Evolutionary conservation across 2,888 invertebrate species (phyloP).

Genomic region (Thera britannica): DNA sequence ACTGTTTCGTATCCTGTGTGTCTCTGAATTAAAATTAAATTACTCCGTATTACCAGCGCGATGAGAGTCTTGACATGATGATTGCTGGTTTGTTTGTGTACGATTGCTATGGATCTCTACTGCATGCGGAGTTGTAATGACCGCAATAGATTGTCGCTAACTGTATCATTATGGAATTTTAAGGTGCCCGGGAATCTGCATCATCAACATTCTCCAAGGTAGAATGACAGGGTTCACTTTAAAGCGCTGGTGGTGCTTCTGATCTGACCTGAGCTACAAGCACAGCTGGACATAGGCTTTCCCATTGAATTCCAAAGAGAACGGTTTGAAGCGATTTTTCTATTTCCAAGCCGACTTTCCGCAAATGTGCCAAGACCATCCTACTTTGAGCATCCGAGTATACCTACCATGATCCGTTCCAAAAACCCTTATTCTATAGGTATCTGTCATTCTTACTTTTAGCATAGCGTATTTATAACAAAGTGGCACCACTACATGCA

Average conservation of each 20-base stretch:
- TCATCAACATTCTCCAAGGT: too few species aligned
- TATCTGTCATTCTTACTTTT: neutral
- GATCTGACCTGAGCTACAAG: too few species aligned
- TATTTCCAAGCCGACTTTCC: too few species aligned
- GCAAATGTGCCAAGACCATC: too few species aligned
- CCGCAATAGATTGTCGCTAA: neutral
- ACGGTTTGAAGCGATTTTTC: too few species aligned
- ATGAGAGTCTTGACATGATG: slow-evolving; percentile 32
- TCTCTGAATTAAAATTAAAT: slow-evolving; percentile 43
- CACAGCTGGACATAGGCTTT: too few species aligned
- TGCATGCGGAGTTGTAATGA: neutral
- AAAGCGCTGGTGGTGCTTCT: too few species aligned
- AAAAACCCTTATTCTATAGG: too few species aligned
- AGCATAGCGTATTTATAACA: slow-evolving; percentile 11
- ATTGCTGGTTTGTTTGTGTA: slow-evolving; percentile 31
- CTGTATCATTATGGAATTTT: neutral
- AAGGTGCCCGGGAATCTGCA: neutral
- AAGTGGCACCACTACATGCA: slow-evolving; percentile 13
- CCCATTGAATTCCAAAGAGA: too few species aligned
- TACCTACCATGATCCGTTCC: too few species aligned
- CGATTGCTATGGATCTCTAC: slow-evolving; percentile 9
- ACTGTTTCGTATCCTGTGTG: slow-evolving; percentile 24
- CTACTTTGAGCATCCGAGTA: too few species aligned
- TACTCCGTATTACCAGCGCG: slow-evolving; percentile 35
- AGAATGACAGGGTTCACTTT: too few species aligned